Evolutionary conservation across 2,888 invertebrate species (phyloP).

Genomic region (Tiliacea aurago): DNA sequence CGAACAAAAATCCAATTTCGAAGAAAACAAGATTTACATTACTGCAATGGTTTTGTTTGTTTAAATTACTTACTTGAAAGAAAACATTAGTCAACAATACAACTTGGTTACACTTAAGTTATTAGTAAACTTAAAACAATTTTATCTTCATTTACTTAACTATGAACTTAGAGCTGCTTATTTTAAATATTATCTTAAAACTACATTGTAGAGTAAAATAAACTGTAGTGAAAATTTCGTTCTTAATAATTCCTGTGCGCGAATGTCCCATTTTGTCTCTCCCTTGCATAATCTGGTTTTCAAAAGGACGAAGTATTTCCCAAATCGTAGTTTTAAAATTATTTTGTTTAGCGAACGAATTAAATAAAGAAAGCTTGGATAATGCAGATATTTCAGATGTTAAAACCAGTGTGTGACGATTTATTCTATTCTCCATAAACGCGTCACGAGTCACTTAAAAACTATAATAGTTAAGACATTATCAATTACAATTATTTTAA

Average conservation of each 20-base stretch:
- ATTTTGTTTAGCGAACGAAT: neutral
- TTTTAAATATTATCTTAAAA: constrained; percentile 13
- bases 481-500: too few relatives aligned
- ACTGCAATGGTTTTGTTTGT: constrained; percentile 9
- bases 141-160: constrained; percentile 28
- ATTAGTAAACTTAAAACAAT: constrained; percentile 39
- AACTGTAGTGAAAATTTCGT: neutral
- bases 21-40: neutral
- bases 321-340: neutral
- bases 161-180: constrained; percentile 17
- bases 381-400: neutral
- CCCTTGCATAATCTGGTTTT: neutral
- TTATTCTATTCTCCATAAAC: neutral
- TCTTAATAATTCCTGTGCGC: neutral
- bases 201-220: constrained; percentile 4
- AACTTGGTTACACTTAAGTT: constrained; percentile 34
- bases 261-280: neutral
- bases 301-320: neutral
- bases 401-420: neutral
- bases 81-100: constrained; percentile 26
- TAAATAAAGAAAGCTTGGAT: neutral
- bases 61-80: constrained; percentile 20
- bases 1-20: neutral
- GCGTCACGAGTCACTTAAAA: too few relatives aligned
- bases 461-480: too few relatives aligned